Conservation (phyloP, 1,140 invertebrate genomes). For the Colletes latitarsis region DNA sequence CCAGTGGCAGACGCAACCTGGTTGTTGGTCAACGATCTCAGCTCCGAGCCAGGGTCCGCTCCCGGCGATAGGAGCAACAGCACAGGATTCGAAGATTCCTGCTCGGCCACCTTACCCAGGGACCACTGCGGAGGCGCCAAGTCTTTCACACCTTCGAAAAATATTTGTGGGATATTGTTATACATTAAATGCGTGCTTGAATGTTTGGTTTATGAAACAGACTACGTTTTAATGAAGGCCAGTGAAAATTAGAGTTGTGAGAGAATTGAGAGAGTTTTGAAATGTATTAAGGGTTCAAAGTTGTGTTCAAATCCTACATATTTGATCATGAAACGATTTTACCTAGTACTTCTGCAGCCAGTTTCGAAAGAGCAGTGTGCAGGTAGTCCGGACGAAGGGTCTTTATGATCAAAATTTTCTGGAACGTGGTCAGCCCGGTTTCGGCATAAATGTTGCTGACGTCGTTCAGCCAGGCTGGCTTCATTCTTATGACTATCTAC, state of each 20-base stretch:
- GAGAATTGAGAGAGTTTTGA: no score
- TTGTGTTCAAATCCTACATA: no score
- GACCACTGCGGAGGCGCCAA: constrained; percentile 73
- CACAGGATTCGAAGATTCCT: constrained; percentile 82
- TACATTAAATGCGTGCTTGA: no score
- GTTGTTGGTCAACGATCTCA: constrained; percentile 83
- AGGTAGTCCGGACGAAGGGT: constrained; percentile 91
- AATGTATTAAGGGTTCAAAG: no score
- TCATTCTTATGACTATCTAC: constrained; percentile 74
- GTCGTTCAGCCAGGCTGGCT: constrained; percentile 74
- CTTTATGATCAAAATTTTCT: constrained; percentile 92
- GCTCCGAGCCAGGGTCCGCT: constrained; percentile 89
- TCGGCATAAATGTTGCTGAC: constrained; percentile 79
- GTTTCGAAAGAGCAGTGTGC: constrained; percentile 86
- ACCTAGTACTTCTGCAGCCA: constrained; percentile 87
- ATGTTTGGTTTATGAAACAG: no score
- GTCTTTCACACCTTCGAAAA: constrained; percentile 69
- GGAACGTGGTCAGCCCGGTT: constrained; percentile 87
- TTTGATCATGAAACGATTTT: constrained; percentile 21
- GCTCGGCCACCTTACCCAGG: constrained; percentile 77
- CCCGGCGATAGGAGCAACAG: constrained; percentile 87
- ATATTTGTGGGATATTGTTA: neutral
- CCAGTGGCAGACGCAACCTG: constrained; percentile 67
- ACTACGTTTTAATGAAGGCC: no score
- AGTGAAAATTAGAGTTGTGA: no score